A percentile compares a stretch with the other conserved stretches of the same genome.
Evolutionary conservation across 2,113 vertebrate species (phyloP).

Genomic region (Tetraodon nigroviridis): DNA sequence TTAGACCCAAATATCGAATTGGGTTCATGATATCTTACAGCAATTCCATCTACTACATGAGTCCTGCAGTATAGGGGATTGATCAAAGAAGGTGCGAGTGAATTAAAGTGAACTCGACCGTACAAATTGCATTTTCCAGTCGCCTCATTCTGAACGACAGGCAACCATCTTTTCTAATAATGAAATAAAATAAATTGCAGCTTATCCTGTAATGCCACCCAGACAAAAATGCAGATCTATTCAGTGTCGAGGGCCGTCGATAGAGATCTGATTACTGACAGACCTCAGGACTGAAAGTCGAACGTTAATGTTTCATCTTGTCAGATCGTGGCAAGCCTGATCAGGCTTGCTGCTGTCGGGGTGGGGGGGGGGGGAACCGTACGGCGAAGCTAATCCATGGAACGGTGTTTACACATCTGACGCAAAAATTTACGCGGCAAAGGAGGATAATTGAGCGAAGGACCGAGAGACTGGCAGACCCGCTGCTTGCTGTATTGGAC

Average conservation of each 20-base stretch:
- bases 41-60: neutral
- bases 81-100: neutral
- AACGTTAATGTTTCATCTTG: slow-evolving; percentile 36
- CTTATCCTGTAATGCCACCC: slow-evolving; percentile 13
- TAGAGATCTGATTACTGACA: slow-evolving; percentile 37
- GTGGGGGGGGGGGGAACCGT: no score
- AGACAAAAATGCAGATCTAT: slow-evolving; percentile 20
- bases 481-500: slow-evolving; percentile 68
- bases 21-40: neutral
- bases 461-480: slow-evolving; percentile 50
- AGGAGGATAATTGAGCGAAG: slow-evolving; percentile 14
- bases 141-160: slow-evolving; percentile 8
- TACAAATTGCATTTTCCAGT: slow-evolving; percentile 19
- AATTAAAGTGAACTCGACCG: neutral
- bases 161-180: neutral
- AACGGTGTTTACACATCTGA: slow-evolving; percentile 35
- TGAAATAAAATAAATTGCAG: neutral
- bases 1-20: neutral
- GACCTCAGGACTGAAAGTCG: slow-evolving; percentile 34
- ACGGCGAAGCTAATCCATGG: slow-evolving; percentile 22
- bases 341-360: slow-evolving; percentile 2
- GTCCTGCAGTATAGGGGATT: no score
- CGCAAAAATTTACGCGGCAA: slow-evolving; percentile 3
- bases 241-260: slow-evolving; percentile 7
- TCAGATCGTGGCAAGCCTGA: slow-evolving; percentile 24